Conservation (phyloP, 2,888 invertebrate species). For the Parelbella ahira region DNA sequence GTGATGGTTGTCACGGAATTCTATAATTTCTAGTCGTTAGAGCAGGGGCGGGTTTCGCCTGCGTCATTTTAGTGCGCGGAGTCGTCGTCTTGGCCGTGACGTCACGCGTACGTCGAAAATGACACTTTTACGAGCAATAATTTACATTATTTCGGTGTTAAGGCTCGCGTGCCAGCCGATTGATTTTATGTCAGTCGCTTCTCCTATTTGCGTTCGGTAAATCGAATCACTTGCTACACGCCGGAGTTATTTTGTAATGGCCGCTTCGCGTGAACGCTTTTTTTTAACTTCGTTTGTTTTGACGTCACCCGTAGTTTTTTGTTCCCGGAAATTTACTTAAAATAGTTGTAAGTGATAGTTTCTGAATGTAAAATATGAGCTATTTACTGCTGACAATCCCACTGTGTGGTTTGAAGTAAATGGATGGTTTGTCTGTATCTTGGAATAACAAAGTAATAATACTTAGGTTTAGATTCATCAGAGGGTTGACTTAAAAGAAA, state of each 20-base stretch:
- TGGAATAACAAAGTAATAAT: too few species aligned
- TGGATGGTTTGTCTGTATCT: too few species aligned
- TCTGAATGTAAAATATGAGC: slow-evolving; percentile 10
- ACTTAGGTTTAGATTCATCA: too few species aligned
- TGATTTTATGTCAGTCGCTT: slow-evolving; percentile 77
- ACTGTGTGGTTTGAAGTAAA: too few species aligned
- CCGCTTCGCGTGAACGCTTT: slow-evolving; percentile 59
- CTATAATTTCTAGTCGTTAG: slow-evolving; percentile 11
- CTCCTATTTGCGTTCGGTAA: slow-evolving; percentile 73
- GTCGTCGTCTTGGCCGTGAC: slow-evolving; percentile 45
- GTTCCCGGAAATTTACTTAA: slow-evolving; percentile 17
- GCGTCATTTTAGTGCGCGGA: slow-evolving; percentile 24
- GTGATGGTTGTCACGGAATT: slow-evolving; percentile 18
- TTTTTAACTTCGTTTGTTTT: slow-evolving; percentile 13
- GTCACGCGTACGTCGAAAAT: slow-evolving; percentile 77
- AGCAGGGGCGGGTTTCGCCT: slow-evolving; percentile 41
- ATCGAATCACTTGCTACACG: slow-evolving; percentile 74
- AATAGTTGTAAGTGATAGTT: too few species aligned
- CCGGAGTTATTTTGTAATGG: slow-evolving; percentile 72
- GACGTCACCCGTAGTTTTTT: slow-evolving; percentile 10
- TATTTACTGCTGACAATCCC: not conserved
- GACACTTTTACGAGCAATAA: slow-evolving; percentile 79
- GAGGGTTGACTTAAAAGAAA: too few species aligned
- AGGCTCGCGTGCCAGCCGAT: slow-evolving; percentile 76
- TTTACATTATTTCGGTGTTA: slow-evolving; percentile 78